phyloP scores from a whole-genome alignment of 2,888 invertebrate species.

The Tipula vernalis region DNA sequence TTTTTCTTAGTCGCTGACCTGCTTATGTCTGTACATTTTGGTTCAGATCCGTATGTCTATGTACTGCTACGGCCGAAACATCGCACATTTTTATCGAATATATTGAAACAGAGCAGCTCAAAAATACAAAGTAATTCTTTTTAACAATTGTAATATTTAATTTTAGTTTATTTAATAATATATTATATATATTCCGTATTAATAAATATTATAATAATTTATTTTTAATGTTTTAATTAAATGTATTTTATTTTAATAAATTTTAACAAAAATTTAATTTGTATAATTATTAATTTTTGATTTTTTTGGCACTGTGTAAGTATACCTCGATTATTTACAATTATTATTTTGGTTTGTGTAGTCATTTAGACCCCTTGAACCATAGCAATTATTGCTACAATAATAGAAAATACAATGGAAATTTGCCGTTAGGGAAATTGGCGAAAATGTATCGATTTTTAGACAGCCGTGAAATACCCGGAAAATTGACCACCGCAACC shows the following conservation, averaged over 20 bases:
- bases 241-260: background rate
- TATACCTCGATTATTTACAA: too few relatives aligned
- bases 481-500: too few relatives aligned
- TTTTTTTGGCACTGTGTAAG: background rate
- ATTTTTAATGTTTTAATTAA: slow-evolving; percentile 4
- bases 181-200: background rate
- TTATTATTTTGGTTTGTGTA: too few relatives aligned
- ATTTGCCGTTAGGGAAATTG: too few relatives aligned
- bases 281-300: background rate
- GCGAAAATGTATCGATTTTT: too few relatives aligned
- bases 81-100: background rate
- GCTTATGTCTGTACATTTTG: slow-evolving; percentile 68
- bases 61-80: slow-evolving; percentile 52
- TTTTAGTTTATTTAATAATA: background rate
- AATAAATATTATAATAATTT: background rate
- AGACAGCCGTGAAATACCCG: too few relatives aligned
- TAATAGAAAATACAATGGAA: too few relatives aligned
- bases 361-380: too few relatives aligned
- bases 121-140: background rate
- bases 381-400: too few relatives aligned
- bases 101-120: background rate
- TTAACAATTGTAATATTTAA: background rate
- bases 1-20: slow-evolving; percentile 52
- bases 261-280: background rate
- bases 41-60: slow-evolving; percentile 72